Evolutionary conservation across 2,797 vertebrate genomes (phyloP).

Genomic region (Psittacula echo): DNA sequence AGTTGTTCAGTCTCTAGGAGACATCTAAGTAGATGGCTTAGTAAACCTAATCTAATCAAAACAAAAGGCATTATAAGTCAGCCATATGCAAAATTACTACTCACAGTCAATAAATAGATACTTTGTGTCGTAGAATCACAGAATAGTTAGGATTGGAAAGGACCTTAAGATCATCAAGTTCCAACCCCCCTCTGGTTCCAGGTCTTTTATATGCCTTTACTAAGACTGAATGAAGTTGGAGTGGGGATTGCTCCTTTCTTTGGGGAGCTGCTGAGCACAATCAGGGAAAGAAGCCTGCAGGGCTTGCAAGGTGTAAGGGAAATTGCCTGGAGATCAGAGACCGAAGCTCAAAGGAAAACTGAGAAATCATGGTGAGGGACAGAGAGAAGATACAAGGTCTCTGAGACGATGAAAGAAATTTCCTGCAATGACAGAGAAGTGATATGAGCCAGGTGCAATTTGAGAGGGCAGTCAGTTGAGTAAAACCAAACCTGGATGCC

Average conservation of each 20-base stretch:
- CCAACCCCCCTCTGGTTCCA: not conserved
- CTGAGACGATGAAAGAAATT: not conserved
- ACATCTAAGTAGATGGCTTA: not conserved
- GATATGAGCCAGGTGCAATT: not conserved
- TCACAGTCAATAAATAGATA: not conserved
- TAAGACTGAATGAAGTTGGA: not conserved
- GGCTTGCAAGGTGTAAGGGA: not conserved
- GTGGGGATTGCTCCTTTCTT: not conserved
- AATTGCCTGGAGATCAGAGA: not conserved
- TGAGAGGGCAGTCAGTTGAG: not conserved
- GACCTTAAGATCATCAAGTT: too few species aligned
- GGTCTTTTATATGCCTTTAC: not conserved
- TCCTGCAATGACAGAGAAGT: not conserved
- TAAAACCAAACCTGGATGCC: not conserved
- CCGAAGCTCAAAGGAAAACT: not conserved
- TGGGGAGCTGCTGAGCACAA: not conserved
- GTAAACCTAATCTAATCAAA: conserved; percentile 2
- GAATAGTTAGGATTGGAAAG: too few species aligned
- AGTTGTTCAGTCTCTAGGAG: not conserved
- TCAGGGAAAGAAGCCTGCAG: not conserved
- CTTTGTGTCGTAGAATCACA: not conserved
- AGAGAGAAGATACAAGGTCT: not conserved
- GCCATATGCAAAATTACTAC: not conserved
- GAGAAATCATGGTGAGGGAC: not conserved
- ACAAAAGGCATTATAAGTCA: not conserved